Base-by-base conservation (phyloP, 1,140 invertebrate genomes). In the Drosophila kanapiae region DNA sequence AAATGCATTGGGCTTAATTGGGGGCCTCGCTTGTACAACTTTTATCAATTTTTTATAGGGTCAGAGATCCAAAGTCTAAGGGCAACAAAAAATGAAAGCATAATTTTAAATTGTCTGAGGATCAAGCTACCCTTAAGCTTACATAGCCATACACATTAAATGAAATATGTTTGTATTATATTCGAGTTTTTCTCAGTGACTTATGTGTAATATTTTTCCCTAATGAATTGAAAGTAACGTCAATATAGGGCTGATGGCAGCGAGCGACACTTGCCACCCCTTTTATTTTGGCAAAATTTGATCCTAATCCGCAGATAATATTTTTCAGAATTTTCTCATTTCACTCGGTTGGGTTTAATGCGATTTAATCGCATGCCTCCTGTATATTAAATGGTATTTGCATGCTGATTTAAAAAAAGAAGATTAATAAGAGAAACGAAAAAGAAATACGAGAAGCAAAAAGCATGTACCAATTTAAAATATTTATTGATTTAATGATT, bases 241-340 rank as follows among this genome's bases (percentile, higher is more conserved):
- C 18, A 56, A 38, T 56, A 56, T n/a, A 38, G 18, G 13, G 35
- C 13, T n/a, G 23, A n/a, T 14, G 16, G 18, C 18, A 56, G 9
- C 37, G 16, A 38, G 53, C 35, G 35, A 33, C 59, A 67, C 59
- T 64, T 67, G 59, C 64, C 59, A 67, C 64, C 64, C 63, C 64
- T 48, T 67, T 64, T 38, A 48, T 63, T 62, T 63, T 74, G 16
- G 16, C 51, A 59, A 83, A 84, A 84, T 80, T 77, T 84, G 82
- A 84, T 84, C 80, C 54, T 77, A 80, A 84, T 84, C 81, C 77
- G 59, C 54, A 80, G 81, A 84, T 83, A 83, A 83, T 80, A 80
- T 74, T 84, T 82, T 64, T 18, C 37, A 58, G 63, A 60, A 56
- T 75, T 79, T 78, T 82, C 64, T 84, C 76, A 56, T 74, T 80